These are phyloP conservation scores for Eupithecia abbreviata DNA, from an alignment of 2,888 invertebrate genomes.

Conservation along the genomic window DNA sequence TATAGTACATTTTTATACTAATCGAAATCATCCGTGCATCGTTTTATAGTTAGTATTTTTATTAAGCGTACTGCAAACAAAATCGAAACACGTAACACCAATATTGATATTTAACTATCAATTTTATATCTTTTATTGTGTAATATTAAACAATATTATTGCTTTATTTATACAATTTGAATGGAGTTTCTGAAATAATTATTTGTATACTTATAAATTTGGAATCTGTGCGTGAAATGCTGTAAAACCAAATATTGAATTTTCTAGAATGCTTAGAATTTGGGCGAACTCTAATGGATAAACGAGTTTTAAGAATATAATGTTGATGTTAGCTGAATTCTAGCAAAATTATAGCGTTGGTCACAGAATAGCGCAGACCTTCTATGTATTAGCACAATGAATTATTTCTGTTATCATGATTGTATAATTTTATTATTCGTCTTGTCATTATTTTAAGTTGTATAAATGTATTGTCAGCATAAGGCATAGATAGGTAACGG, in stretches of 20 bases:
- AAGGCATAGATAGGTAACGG: conserved; percentile 81
- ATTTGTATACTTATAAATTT: conserved; percentile 24
- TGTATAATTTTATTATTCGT: conserved; percentile 78
- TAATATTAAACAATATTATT: conserved; percentile 22
- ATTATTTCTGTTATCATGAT: conserved; percentile 64
- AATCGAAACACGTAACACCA: conserved; percentile 61
- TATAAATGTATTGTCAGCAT: conserved; percentile 79
- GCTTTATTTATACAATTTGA: conserved; percentile 23
- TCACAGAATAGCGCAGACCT: conserved; percentile 55
- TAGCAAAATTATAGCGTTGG: conserved; percentile 56
- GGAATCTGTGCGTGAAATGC: conserved; percentile 20
- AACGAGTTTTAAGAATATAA: conserved; percentile 45
- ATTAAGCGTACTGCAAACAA: conserved; percentile 51
- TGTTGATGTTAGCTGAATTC: conserved; percentile 60
- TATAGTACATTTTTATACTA: conserved; percentile 66
- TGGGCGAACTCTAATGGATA: conserved; percentile 37
- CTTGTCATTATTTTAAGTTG: conserved; percentile 84
- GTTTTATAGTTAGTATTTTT: conserved; percentile 53
- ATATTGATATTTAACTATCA: conserved; percentile 55
- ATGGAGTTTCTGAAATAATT: conserved; percentile 21
- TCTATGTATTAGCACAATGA: conserved; percentile 79
- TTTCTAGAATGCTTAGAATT: conserved; percentile 45
- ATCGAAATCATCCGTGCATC: conserved; percentile 66
- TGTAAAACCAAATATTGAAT: conserved; percentile 29
- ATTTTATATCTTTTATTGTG: conserved; percentile 44